These are phyloP conservation scores for Drosophila setosimentum DNA, from an alignment of 2,888 invertebrate species.

Conservation along the genomic window DNA sequence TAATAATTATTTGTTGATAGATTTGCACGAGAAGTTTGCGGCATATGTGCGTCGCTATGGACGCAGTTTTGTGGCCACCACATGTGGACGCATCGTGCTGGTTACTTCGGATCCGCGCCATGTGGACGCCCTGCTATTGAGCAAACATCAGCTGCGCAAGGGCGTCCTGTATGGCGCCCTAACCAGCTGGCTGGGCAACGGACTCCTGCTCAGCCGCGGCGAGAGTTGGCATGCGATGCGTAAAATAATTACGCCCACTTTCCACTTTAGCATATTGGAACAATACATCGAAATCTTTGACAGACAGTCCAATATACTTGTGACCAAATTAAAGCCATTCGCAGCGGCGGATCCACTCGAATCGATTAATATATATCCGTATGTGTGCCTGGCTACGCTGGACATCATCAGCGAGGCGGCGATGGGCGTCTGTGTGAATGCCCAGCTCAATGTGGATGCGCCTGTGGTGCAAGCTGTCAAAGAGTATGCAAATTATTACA, in stretches of 20 bases:
- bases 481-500: constrained; percentile 85
- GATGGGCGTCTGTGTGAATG: constrained; percentile 91
- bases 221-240: constrained; percentile 89
- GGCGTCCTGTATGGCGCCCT: constrained; percentile 76
- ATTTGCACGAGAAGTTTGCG: constrained; percentile 70
- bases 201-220: constrained; percentile 80
- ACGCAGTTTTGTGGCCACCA: constrained; percentile 69
- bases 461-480: constrained; percentile 90
- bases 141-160: constrained; percentile 78
- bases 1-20: constrained; percentile 29
- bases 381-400: constrained; percentile 87
- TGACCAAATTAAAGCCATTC: constrained; percentile 86
- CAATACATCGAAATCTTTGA: constrained; percentile 90
- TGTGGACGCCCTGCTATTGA: constrained; percentile 75
- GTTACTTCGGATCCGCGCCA: constrained; percentile 76
- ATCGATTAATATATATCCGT: constrained; percentile 87
- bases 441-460: constrained; percentile 88
- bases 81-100: constrained; percentile 59
- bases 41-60: constrained; percentile 71
- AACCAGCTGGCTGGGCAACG: constrained; percentile 82
- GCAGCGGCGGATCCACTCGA: constrained; percentile 67
- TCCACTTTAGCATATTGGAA: constrained; percentile 92
- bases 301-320: constrained; percentile 87
- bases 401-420: constrained; percentile 90
- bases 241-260: constrained; percentile 91